Conservation (phyloP, 2,113 vertebrate genomes). For the Bungarus multicinctus region DNA sequence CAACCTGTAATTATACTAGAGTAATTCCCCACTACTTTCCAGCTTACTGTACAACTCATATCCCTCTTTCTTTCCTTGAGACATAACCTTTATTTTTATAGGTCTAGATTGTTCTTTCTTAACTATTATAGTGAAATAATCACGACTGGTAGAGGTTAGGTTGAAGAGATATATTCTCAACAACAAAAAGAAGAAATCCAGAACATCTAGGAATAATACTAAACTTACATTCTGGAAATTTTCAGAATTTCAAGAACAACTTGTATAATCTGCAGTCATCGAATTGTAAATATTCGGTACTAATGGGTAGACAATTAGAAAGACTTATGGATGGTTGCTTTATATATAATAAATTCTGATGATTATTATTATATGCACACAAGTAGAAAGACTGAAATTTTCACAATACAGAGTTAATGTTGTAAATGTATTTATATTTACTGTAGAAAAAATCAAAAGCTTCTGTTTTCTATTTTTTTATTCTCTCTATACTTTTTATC, state of each 20-base stretch:
- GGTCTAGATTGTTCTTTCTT: background rate
- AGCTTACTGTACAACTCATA: background rate
- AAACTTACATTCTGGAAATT: background rate
- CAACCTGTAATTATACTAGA: background rate
- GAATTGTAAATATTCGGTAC: background rate
- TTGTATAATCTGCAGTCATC: too few relatives aligned
- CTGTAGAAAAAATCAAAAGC: background rate
- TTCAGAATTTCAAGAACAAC: too few relatives aligned
- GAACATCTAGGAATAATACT: background rate
- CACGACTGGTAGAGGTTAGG: background rate
- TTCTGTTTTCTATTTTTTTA: background rate
- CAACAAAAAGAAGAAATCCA: background rate
- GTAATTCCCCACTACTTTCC: background rate
- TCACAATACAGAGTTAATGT: background rate
- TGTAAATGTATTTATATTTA: background rate
- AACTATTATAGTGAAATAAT: background rate
- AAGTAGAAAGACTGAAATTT: background rate
- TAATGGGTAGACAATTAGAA: background rate
- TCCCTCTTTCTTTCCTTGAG: background rate
- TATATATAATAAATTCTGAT: background rate
- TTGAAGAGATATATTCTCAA: background rate
- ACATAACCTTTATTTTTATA: background rate
- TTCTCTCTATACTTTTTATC: background rate
- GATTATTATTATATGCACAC: background rate
- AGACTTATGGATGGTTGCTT: background rate